Conservation (phyloP, 2,113 vertebrate genomes). For the Forbesichthys papilliferus region DNA sequence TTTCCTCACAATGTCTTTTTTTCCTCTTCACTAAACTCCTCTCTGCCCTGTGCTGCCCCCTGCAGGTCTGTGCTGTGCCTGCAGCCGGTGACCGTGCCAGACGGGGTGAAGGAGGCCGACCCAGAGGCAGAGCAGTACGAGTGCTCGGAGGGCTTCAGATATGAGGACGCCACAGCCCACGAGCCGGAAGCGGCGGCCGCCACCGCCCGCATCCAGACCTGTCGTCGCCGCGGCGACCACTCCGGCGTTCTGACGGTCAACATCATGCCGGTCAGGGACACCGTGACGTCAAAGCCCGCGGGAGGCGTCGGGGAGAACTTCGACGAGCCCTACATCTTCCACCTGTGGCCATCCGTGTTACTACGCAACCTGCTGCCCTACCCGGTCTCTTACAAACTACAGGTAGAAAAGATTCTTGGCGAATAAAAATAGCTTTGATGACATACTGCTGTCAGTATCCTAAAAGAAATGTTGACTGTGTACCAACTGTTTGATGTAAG, state of each 20-base stretch:
- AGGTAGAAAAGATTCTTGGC: constrained; percentile 38
- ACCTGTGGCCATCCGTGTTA: constrained; percentile 91
- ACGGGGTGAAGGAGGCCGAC: constrained; percentile 27
- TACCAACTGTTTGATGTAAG: no score
- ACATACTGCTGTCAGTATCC: no score
- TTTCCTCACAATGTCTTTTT: no score
- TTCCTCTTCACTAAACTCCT: background rate
- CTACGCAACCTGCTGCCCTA: constrained; percentile 94
- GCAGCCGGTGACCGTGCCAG: constrained; percentile 75
- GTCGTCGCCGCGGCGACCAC: constrained; percentile 66
- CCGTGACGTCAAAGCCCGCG: constrained; percentile 76
- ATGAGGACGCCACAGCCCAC: constrained; percentile 78
- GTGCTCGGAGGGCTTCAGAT: constrained; percentile 86
- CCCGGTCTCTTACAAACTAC: constrained; percentile 78
- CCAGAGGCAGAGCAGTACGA: constrained; percentile 56
- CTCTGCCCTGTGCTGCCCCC: constrained; percentile 28
- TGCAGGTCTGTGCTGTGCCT: constrained; percentile 85
- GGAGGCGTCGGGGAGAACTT: constrained; percentile 83
- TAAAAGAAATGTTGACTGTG: no score
- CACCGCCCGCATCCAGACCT: constrained; percentile 78
- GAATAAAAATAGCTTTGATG: no score
- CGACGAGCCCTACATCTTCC: constrained; percentile 90
- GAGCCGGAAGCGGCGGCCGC: constrained; percentile 58
- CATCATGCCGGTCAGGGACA: constrained; percentile 86
- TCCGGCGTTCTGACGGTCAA: constrained; percentile 82